Base-by-base conservation (phyloP, 2,797 vertebrate species). In the Paedocypris micromegethes region DNA sequence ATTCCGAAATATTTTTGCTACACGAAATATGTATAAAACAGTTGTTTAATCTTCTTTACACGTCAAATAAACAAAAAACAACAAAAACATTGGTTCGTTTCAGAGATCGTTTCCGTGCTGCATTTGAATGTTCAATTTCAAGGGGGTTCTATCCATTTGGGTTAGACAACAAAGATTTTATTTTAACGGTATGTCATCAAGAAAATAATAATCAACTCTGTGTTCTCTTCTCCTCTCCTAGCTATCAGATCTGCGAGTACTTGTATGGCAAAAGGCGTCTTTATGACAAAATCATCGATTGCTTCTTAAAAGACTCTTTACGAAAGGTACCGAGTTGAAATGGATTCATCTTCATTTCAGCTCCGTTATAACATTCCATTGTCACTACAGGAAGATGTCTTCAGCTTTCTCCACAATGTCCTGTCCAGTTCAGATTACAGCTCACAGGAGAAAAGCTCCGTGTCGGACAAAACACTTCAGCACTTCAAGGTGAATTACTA, bases 211-310 rank as follows among this genome's bases (percentile, higher is more conserved):
- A 23, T 1, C 23, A 23, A 23, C 23, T 23, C 23, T 52, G 37
- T 49, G 39, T n/a, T 46, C 2, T 65, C 6, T 64, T 49, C 64
- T 64, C 54, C 62, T 64, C 0, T 84, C 79, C 68, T 65, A 96
- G 96, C 83, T 98, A 93, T 75, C 96, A 98, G 77, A 95, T 98
- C 61, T 98, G 95, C 74, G 96, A 98, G 78, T 97, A 96, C 83
- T 93, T 98, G 74, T 98, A 97, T 52, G 96, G 98, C 74, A 92
- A 91, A 78, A 91, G 90, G 75, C 92, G 93, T 77, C 82, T 90
- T 58, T 97, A 93, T 42, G 93, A 95, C 84, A 91, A 79, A 79
- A 97, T 97, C 70, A 88, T 98, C 40, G 83, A 90, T 84, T 98
- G 96, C 80, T 98, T 97, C 86, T 83, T 98, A 76, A 91, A 83